Evolutionary conservation across 2,113 vertebrate species (phyloP).

Genomic region (Henicopernis longicauda): DNA sequence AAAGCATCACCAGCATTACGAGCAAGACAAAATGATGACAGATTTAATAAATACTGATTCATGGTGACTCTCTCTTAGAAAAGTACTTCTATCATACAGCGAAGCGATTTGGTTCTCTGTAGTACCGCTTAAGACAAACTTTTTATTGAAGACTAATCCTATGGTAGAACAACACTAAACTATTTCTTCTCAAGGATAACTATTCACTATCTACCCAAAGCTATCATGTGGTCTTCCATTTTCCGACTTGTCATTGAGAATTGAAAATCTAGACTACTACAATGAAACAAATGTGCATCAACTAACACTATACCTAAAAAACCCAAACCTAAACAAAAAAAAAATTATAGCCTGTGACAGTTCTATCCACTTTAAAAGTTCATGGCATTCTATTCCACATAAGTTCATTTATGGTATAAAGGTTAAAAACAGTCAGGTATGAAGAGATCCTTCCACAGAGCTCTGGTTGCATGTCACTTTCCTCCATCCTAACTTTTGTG

Average conservation of each 20-base stretch:
- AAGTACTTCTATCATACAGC: neutral
- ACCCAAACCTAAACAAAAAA: neutral
- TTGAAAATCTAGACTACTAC: neutral
- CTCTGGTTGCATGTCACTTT: neutral
- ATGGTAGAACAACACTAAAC: neutral
- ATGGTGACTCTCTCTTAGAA: neutral
- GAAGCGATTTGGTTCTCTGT: neutral
- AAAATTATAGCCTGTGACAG: neutral
- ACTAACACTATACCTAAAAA: neutral
- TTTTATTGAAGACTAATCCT: neutral
- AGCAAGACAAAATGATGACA: neutral
- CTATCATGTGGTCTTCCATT: neutral
- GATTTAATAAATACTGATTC: neutral
- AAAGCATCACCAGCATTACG: neutral
- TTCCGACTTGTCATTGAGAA: rapidly evolving
- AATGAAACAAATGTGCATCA: neutral
- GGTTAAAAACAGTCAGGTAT: neutral
- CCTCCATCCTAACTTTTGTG: neutral
- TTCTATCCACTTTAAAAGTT: neutral
- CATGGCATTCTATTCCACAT: neutral
- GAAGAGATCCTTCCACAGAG: neutral
- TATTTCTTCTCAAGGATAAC: neutral
- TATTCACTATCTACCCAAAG: neutral
- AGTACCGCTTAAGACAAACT: neutral
- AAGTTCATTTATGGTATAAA: neutral